These are phyloP conservation scores for Papilio protenor DNA, from an alignment of 2,888 invertebrate genomes.

Conservation along the genomic window DNA sequence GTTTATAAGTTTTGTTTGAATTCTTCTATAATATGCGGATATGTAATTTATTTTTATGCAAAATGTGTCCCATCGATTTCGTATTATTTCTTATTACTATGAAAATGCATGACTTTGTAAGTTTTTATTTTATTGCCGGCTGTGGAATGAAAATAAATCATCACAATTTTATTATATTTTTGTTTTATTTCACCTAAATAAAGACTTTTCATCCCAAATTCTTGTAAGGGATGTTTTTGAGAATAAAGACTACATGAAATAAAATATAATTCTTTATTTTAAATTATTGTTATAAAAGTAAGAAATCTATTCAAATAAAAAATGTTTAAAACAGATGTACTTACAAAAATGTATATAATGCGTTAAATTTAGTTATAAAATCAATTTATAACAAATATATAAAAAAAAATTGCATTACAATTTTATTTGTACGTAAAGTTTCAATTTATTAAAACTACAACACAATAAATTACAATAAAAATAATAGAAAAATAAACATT, in stretches of 20 bases:
- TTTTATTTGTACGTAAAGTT: conserved; percentile 3
- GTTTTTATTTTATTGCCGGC: conserved; percentile 69
- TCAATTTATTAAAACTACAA: not conserved
- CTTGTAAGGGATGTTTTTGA: not conserved
- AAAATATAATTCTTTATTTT: not conserved
- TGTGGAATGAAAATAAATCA: conserved; percentile 79
- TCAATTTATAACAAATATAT: not conserved
- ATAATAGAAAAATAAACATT: conserved; percentile 3
- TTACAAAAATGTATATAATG: not conserved
- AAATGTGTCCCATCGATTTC: conserved; percentile 44
- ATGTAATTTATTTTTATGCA: conserved; percentile 35
- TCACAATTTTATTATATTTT: conserved; percentile 73
- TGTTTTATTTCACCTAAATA: conserved; percentile 55
- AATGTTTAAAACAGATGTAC: conserved; percentile 1
- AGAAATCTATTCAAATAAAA: not conserved
- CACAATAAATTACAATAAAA: conserved; percentile 13
- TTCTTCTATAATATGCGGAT: conserved; percentile 15
- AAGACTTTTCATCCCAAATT: not conserved
- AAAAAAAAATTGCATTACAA: conserved; percentile 8
- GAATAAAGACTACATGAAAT: not conserved
- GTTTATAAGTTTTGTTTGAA: conserved; percentile 14
- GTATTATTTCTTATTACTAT: conserved; percentile 32
- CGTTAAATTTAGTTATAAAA: not conserved
- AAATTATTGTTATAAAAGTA: not conserved
- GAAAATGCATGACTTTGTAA: conserved; percentile 26